phyloP scores from a whole-genome alignment of 2,888 invertebrate species.

The Acleris cristana region DNA sequence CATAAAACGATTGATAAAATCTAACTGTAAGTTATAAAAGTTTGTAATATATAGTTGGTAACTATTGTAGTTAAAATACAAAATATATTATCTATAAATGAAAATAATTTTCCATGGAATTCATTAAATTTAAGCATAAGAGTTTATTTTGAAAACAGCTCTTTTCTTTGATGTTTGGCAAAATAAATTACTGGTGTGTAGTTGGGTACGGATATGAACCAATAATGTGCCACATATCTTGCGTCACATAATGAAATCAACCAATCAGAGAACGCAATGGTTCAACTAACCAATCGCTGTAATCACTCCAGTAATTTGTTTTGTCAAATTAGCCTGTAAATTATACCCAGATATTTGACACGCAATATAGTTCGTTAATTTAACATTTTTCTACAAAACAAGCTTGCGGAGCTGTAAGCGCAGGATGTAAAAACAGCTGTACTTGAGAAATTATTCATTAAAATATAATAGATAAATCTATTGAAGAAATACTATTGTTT shows the following conservation, averaged over 20 bases:
- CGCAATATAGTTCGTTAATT: conserved; percentile 67
- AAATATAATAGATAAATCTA: conserved; percentile 84
- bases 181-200: conserved; percentile 10
- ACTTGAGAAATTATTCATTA: conserved; percentile 81
- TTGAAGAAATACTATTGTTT: conserved; percentile 74
- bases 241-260: not conserved
- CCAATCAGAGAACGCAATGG: conserved; percentile 17
- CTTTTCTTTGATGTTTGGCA: conserved; percentile 17
- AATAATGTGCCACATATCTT: not conserved
- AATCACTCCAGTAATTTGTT: conserved; percentile 12
- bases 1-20: conserved; percentile 76
- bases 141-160: conserved; percentile 53
- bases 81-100: conserved; percentile 81
- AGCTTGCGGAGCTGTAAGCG: conserved; percentile 61
- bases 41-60: conserved; percentile 84
- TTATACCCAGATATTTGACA: conserved; percentile 58
- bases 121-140: conserved; percentile 75
- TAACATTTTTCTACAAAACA: conserved; percentile 70
- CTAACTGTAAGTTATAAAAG: conserved; percentile 75
- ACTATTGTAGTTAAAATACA: conserved; percentile 82
- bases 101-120: conserved; percentile 84
- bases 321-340: conserved; percentile 25
- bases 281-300: conserved; percentile 5
- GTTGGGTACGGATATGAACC: not conserved
- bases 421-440: conserved; percentile 78